These are phyloP conservation scores for Cheirogaleus medius DNA, from an alignment of 2,113 vertebrate genomes.

Conservation along the genomic window DNA sequence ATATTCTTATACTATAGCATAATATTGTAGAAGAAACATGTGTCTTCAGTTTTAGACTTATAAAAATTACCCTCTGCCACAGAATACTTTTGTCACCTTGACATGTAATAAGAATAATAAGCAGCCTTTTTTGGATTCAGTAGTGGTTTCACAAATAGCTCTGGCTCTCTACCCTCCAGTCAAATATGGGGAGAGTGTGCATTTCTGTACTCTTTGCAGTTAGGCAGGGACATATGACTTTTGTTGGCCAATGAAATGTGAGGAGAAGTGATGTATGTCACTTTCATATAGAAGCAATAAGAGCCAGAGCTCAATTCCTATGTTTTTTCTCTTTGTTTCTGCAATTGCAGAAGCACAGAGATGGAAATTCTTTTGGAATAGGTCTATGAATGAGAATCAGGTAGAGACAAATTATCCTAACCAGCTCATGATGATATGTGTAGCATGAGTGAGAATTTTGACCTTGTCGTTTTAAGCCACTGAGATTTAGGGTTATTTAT, in stretches of 20 bases:
- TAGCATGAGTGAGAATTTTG: neutral
- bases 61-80: neutral
- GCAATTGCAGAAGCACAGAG: neutral
- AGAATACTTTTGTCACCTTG: neutral
- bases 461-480: neutral
- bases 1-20: neutral
- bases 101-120: neutral
- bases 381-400: neutral
- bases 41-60: neutral
- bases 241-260: neutral
- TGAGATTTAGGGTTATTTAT: neutral
- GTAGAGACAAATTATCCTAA: neutral
- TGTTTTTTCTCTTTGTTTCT: neutral
- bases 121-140: neutral
- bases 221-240: neutral
- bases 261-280: neutral
- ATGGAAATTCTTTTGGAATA: neutral
- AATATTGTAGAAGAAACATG: neutral
- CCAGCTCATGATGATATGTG: too few species aligned
- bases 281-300: neutral
- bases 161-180: neutral
- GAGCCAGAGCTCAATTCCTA: neutral
- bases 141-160: neutral
- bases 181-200: neutral
- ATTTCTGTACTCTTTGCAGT: neutral